Conservation (phyloP, 2,113 vertebrate genomes). For the Taxidea taxus region DNA sequence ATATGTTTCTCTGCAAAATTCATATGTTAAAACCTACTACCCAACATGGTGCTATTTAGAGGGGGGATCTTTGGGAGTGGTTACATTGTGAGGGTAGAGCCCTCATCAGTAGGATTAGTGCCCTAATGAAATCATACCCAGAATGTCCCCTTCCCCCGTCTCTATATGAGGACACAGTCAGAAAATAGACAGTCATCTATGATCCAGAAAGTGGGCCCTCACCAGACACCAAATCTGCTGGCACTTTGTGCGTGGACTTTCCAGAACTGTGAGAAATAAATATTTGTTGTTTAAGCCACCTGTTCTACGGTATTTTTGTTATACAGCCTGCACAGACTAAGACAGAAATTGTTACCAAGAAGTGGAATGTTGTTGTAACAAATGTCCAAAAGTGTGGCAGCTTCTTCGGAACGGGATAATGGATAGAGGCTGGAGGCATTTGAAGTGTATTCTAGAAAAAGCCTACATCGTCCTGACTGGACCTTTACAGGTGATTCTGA, state of each 20-base stretch:
- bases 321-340: background rate
- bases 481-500: background rate
- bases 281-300: background rate
- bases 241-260: background rate
- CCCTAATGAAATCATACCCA: background rate
- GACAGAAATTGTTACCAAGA: background rate
- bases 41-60: background rate
- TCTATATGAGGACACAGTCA: background rate
- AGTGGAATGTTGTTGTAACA: background rate
- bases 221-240: background rate
- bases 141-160: background rate
- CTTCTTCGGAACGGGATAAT: background rate
- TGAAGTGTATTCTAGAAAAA: background rate
- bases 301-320: background rate
- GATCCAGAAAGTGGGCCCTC: background rate
- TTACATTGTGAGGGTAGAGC: background rate
- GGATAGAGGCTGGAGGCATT: background rate
- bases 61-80: background rate
- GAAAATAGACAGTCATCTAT: background rate
- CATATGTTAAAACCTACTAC: background rate
- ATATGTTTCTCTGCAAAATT: background rate
- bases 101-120: background rate
- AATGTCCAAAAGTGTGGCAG: background rate
- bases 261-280: background rate
- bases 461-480: background rate